Evolutionary conservation across 2,797 vertebrate species (phyloP).

Genomic region (Lepus oiostolus): DNA sequence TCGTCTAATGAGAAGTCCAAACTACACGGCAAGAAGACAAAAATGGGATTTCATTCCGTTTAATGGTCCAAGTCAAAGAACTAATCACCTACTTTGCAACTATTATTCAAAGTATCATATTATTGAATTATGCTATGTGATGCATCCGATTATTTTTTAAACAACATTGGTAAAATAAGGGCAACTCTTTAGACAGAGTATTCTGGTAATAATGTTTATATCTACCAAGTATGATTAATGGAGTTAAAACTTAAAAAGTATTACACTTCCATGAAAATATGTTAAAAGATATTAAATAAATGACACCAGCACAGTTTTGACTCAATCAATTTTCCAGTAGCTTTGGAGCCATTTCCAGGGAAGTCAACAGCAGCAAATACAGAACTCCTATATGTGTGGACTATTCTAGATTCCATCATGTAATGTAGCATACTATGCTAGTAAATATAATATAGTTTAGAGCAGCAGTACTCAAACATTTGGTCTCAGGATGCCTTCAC

Average conservation of each 20-base stretch:
- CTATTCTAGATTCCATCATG: background rate
- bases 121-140: conserved; percentile 51
- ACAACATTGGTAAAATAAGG: conserved; percentile 55
- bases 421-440: background rate
- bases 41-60: conserved; percentile 36
- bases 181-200: background rate
- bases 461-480: background rate
- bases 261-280: background rate
- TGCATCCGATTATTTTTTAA: background rate
- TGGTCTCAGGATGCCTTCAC: background rate
- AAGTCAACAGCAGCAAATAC: background rate
- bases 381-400: background rate
- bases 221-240: background rate
- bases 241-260: conserved; percentile 4
- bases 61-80: conserved; percentile 37
- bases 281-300: background rate
- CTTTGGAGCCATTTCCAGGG: background rate
- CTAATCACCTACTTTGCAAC: conserved; percentile 52
- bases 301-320: background rate
- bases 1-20: conserved; percentile 42
- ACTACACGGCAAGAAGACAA: conserved; percentile 36
- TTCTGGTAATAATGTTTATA: conserved; percentile 48
- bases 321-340: background rate
- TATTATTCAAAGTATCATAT: conserved; percentile 55
- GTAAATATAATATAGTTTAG: background rate